These are phyloP conservation scores for Zophobas atratus DNA, from an alignment of 1,140 invertebrate genomes.

Conservation along the genomic window DNA sequence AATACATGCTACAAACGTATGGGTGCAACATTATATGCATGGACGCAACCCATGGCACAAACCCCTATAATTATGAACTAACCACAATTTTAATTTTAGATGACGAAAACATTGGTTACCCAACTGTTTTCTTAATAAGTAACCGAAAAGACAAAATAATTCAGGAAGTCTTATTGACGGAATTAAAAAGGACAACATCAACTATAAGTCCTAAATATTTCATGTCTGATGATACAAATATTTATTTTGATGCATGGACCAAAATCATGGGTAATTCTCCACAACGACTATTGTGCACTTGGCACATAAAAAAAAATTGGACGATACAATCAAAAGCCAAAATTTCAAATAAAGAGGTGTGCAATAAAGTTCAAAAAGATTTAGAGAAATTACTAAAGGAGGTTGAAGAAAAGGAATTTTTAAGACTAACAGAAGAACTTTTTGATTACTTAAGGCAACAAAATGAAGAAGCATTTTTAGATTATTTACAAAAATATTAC, in stretches of 20 bases:
- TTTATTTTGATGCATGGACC: conserved; percentile 47
- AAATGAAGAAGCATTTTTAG: conserved; percentile 1
- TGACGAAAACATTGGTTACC: conserved; percentile 37
- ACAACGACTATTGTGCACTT: conserved; percentile 44
- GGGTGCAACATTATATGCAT: conserved; percentile 34
- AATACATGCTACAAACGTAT: conserved; percentile 23
- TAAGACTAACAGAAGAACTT: conserved; percentile 1
- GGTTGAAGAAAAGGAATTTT: neutral
- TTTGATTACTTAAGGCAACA: neutral
- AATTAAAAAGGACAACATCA: conserved; percentile 20
- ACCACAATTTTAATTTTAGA: conserved; percentile 45
- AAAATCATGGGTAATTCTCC: conserved; percentile 33
- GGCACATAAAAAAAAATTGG: conserved; percentile 50
- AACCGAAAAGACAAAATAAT: conserved; percentile 31
- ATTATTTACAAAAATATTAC: conserved; percentile 11
- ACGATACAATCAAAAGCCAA: neutral
- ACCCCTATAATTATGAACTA: conserved; percentile 38
- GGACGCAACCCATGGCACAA: conserved; percentile 48
- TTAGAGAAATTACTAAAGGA: conserved; percentile 30
- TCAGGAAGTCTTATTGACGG: conserved; percentile 26
- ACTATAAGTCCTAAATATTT: conserved; percentile 17
- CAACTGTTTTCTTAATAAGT: conserved; percentile 43
- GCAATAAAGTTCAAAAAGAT: conserved; percentile 40
- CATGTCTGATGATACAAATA: conserved; percentile 43
- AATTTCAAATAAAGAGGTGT: neutral